phyloP scores from a whole-genome alignment of 2,797 vertebrate genomes.

The Clamator glandarius region DNA sequence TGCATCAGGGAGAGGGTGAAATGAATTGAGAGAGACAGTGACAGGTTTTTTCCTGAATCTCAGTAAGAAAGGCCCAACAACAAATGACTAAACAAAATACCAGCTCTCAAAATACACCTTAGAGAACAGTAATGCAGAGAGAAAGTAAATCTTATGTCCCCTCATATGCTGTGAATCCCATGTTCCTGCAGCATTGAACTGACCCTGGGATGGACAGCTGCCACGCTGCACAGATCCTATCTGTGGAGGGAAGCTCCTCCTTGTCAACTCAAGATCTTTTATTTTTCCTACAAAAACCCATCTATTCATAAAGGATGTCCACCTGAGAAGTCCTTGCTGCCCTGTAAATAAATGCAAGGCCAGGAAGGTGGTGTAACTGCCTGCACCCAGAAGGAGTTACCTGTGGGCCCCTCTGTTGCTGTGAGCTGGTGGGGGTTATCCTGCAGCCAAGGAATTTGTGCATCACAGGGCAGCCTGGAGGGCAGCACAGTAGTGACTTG shows the following conservation, averaged over 20 bases:
- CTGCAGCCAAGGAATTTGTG: not conserved
- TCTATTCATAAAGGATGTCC: not conserved
- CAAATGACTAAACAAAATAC: not conserved
- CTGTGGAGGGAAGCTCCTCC: not conserved
- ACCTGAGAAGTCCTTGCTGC: not conserved
- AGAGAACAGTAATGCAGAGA: not conserved
- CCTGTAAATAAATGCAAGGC: not conserved
- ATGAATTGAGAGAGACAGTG: fast-evolving
- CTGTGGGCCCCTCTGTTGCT: not conserved
- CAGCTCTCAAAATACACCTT: not conserved
- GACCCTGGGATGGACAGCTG: not conserved
- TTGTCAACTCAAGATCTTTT: not conserved
- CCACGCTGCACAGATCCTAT: too few relatives aligned
- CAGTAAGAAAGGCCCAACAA: not conserved
- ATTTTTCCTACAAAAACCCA: not conserved
- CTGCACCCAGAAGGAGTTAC: not conserved
- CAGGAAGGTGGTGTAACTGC: fast-evolving
- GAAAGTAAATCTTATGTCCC: not conserved
- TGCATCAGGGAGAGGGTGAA: not conserved
- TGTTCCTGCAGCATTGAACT: fast-evolving
- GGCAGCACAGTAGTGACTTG: not conserved
- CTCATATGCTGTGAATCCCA: not conserved
- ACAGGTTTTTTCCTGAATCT: not conserved
- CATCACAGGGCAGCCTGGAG: not conserved
- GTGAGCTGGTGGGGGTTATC: not conserved